Percentiles rank a stretch among this genome's conserved stretches.
phyloP scores from a whole-genome alignment of 2,113 vertebrate species.

The Embiotoca jacksoni region DNA sequence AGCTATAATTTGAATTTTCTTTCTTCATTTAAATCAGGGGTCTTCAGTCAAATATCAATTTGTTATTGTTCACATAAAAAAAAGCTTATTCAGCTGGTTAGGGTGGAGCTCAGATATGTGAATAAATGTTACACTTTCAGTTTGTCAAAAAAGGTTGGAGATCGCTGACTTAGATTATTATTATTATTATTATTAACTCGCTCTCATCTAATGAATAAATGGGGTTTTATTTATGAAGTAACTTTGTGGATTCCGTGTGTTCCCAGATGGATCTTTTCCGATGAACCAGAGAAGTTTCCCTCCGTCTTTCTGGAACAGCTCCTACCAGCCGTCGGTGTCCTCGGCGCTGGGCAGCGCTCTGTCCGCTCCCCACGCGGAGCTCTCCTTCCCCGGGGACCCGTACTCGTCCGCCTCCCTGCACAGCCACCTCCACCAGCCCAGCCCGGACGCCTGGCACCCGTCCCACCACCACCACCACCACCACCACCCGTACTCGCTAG shows the following conservation, averaged over 20 bases:
- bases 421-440: constrained; percentile 93
- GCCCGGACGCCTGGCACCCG: constrained; percentile 92
- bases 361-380: constrained; percentile 88
- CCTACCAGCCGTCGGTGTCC: constrained; percentile 90
- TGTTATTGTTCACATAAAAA: too few species aligned
- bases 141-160: too few species aligned
- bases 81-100: too few species aligned
- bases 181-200: too few species aligned
- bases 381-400: constrained; percentile 91
- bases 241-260: background rate
- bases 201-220: too few species aligned
- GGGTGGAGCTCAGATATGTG: too few species aligned
- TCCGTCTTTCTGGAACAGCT: constrained; percentile 97
- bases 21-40: too few species aligned
- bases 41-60: too few species aligned
- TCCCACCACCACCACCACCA: constrained; percentile 90
- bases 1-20: too few species aligned
- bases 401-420: constrained; percentile 91
- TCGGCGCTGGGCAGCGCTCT: constrained; percentile 87
- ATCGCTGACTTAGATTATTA: too few species aligned
- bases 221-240: background rate
- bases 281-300: constrained; percentile 98
- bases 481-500: constrained; percentile 91
- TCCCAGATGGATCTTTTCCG: constrained; percentile 91
- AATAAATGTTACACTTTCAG: too few species aligned